Evolutionary conservation across 2,113 vertebrate species (phyloP).

Genomic region (Indicator indicator): DNA sequence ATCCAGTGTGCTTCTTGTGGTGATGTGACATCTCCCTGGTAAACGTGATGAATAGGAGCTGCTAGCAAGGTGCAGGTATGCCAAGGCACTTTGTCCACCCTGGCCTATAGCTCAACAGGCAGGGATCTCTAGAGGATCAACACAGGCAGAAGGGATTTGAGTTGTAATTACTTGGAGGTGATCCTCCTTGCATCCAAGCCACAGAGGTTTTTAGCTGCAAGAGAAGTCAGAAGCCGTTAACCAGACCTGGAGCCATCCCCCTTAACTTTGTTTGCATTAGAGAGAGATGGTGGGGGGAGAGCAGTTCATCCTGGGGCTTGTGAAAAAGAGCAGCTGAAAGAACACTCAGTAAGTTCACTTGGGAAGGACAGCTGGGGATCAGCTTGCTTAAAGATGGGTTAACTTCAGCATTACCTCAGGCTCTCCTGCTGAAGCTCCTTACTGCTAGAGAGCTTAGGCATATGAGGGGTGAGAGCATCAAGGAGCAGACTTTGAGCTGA

Average conservation of each 20-base stretch:
- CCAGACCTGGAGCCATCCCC: neutral
- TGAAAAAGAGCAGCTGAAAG: neutral
- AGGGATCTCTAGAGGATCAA: neutral
- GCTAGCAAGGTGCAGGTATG: no score
- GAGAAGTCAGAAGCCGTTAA: neutral
- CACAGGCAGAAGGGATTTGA: neutral
- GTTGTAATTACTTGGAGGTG: neutral
- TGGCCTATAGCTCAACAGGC: neutral
- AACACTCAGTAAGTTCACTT: fast-evolving
- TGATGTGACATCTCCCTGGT: neutral
- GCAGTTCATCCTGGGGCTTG: neutral
- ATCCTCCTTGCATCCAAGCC: neutral
- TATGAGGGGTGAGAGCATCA: neutral
- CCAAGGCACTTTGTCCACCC: neutral
- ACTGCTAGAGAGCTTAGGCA: neutral
- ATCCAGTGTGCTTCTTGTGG: no score
- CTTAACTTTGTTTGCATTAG: neutral
- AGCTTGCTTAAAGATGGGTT: neutral
- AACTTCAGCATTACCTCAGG: neutral
- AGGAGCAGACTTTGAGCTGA: neutral
- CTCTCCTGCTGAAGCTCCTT: neutral
- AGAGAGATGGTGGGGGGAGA: neutral
- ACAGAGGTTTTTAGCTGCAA: neutral
- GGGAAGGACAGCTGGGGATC: neutral
- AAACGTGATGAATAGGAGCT: neutral